A percentile compares a stretch with the other conserved stretches of the same genome.
Conservation (phyloP, 2,797 vertebrate genomes). For the Garrulus glandarius region DNA sequence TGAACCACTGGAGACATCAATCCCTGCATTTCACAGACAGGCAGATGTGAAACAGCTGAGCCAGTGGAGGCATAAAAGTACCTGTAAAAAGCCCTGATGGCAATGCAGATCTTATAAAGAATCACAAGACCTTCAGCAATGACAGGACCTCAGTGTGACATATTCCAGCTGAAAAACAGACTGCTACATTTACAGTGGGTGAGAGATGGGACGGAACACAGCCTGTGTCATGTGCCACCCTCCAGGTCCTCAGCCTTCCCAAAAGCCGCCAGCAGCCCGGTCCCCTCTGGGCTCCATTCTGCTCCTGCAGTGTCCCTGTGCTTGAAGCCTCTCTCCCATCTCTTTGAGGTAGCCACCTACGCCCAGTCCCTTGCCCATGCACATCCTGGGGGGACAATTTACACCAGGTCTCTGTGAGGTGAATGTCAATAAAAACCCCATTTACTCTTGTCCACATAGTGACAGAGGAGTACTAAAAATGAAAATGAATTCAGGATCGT, state of each 20-base stretch:
- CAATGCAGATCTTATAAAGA: neutral
- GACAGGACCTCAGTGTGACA: neutral
- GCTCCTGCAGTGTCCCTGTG: neutral
- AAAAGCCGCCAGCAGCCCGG: fast-evolving
- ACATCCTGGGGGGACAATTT: neutral
- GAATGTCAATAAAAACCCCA: neutral
- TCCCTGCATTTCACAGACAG: neutral
- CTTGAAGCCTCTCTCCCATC: neutral
- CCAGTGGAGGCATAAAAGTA: neutral
- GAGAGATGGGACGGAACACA: fast-evolving
- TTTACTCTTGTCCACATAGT: neutral
- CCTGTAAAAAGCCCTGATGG: neutral
- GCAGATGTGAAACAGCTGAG: neutral
- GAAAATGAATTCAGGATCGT: fast-evolving
- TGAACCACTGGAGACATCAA: neutral
- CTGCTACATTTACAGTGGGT: neutral
- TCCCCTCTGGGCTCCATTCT: neutral
- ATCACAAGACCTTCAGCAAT: neutral
- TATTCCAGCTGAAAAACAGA: neutral
- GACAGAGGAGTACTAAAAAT: neutral
- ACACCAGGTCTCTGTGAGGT: neutral
- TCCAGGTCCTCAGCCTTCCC: fast-evolving
- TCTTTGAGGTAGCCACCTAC: neutral
- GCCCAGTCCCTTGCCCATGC: neutral
- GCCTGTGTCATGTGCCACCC: neutral